These are phyloP conservation scores for Arctopsyche grandis DNA, from an alignment of 1,140 invertebrate species.

Conservation along the genomic window DNA sequence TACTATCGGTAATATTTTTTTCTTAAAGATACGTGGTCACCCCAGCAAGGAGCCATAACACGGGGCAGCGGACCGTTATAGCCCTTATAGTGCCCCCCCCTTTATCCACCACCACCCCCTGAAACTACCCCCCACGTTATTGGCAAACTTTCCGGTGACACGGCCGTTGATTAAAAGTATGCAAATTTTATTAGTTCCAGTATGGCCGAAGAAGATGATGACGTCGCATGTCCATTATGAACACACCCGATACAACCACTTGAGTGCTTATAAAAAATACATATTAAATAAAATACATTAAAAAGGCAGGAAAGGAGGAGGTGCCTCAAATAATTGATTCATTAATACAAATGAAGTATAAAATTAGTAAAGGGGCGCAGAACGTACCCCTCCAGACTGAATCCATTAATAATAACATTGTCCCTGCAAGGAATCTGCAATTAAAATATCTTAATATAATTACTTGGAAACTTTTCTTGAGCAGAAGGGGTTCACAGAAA, in stretches of 20 bases:
- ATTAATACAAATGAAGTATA: background rate
- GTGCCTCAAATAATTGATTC: background rate
- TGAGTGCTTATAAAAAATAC: background rate
- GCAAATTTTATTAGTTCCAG: slow-evolving; percentile 68
- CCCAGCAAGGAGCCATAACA: slow-evolving; percentile 19
- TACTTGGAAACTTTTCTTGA: slow-evolving; percentile 47
- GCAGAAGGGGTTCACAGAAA: slow-evolving; percentile 48
- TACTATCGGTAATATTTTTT: background rate
- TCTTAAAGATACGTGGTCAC: background rate
- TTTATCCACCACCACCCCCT: background rate
- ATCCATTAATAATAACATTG: slow-evolving; percentile 36
- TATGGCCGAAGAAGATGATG: slow-evolving; percentile 54
- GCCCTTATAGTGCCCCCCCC: slow-evolving; percentile 50
- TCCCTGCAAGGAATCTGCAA: slow-evolving; percentile 52
- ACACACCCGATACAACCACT: slow-evolving; percentile 25
- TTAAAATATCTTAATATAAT: slow-evolving; percentile 55
- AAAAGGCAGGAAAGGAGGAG: no score
- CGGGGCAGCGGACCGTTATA: slow-evolving; percentile 60
- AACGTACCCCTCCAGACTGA: background rate
- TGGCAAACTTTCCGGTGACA: slow-evolving; percentile 68
- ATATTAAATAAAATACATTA: no score
- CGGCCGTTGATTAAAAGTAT: slow-evolving; percentile 69
- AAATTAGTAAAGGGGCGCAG: background rate
- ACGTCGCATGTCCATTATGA: slow-evolving; percentile 49
- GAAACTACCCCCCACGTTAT: slow-evolving; percentile 58